Base-by-base conservation (phyloP, 1,140 invertebrate species). In the Heliconius hermathena region DNA sequence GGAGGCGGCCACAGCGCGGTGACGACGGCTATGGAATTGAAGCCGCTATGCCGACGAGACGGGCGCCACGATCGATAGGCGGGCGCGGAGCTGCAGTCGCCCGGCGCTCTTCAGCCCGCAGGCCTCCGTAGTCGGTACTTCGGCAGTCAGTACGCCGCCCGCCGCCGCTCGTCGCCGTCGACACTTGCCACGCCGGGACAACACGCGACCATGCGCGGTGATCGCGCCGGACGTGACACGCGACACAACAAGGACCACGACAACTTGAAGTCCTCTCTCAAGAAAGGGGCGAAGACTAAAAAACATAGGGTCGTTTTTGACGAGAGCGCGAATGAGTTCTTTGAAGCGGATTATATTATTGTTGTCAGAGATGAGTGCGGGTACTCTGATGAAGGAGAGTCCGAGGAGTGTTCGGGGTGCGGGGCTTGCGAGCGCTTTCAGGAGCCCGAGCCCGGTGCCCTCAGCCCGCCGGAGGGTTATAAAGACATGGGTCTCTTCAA, bases 321-420 rank as follows among this genome's bases (percentile, higher is more conserved):
- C 89, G 97, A 98, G 93, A 97, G 97, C 81, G 95, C 97, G 29
- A 98, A 98, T 93, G 97, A 97, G 91, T 98, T 97, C 92, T 98
- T 98, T 89, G 97, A 98, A 77, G 97, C 97, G 2, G 97, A 98
- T 93, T 98, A 98, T 86, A 98, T 98, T 81, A 98, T 98, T 84
- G 93, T 98, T 33, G 97, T 98, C 72, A 96, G 97, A 57, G 97
- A 98, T 86, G 97, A 98, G 87, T 97, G 97, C 83, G 97, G 97
- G 78, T 97, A 97, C 84, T 97, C 97, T 71, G 97, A 97, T 86
- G 97, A 97, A 85, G 94, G 93, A 52, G 96, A 96, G 79, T 95
- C 96, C 83, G 97, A 97, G 81, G 96, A 97, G 66, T 97, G 97
- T 89, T 97, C 97, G 72, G 97, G 97, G 81, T 97, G 97, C 84